These are phyloP conservation scores for Malurus cyaneus DNA, from an alignment of 2,113 vertebrate species.

Conservation along the genomic window DNA sequence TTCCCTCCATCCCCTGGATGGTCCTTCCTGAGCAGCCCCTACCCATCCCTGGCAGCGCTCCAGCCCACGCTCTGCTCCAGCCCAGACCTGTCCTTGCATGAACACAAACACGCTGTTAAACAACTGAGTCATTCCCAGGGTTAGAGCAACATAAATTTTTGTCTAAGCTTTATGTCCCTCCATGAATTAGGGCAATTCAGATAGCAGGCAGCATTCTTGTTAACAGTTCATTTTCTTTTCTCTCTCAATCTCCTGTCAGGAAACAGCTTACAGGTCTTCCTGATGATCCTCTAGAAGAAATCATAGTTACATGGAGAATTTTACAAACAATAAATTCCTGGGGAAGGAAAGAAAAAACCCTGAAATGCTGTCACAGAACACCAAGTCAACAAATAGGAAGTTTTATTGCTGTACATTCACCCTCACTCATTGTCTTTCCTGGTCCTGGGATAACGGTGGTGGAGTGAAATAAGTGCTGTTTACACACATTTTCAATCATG, in stretches of 20 bases:
- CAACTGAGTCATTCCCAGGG: neutral
- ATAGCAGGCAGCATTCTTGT: neutral
- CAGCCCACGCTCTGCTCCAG: neutral
- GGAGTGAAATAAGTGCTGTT: neutral
- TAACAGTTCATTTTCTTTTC: constrained; percentile 31
- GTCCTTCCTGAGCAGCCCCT: neutral
- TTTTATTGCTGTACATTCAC: neutral
- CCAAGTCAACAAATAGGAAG: neutral
- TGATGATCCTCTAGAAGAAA: neutral
- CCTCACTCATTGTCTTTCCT: neutral
- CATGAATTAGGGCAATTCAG: constrained; percentile 33
- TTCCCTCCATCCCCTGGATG: neutral
- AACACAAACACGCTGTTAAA: neutral
- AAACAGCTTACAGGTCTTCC: constrained; percentile 12
- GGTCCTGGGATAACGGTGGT: neutral
- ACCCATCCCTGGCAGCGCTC: rapidly evolving
- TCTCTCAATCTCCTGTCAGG: constrained; percentile 21
- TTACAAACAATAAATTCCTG: neutral
- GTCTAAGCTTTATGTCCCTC: constrained; percentile 5
- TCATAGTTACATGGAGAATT: neutral
- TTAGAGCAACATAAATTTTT: constrained; percentile 7
- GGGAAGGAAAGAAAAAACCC: rapidly evolving
- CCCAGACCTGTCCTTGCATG: neutral
- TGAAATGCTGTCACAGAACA: neutral
- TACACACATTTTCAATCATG: neutral